Evolutionary conservation across 2,888 invertebrate genomes (phyloP).

Genomic region (Hydropsyche betteni): DNA sequence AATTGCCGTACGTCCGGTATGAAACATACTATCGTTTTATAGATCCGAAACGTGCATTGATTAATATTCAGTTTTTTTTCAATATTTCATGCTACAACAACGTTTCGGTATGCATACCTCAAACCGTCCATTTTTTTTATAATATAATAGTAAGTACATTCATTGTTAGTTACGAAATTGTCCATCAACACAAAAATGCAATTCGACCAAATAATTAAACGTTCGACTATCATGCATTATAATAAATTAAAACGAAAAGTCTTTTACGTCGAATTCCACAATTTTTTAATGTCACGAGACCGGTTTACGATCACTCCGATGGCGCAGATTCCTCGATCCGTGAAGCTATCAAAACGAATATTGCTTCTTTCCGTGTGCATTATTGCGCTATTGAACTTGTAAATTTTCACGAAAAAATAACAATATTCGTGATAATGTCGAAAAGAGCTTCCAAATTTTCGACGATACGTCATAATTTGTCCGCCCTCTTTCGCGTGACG

Average conservation of each 20-base stretch:
- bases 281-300: conserved; percentile 2
- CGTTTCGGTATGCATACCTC: too few relatives aligned
- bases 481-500: not conserved
- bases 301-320: not conserved
- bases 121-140: too few relatives aligned
- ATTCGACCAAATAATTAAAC: conserved; percentile 4
- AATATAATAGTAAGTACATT: too few relatives aligned
- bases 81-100: too few relatives aligned
- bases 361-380: not conserved
- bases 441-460: not conserved
- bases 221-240: not conserved
- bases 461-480: not conserved
- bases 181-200: conserved; percentile 10
- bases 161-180: not conserved
- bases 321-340: conserved; percentile 11
- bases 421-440: too few relatives aligned
- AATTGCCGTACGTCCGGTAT: too few relatives aligned
- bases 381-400: not conserved
- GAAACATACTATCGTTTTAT: too few relatives aligned
- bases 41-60: too few relatives aligned
- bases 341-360: conserved; percentile 2
- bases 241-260: conserved; percentile 21
- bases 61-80: too few relatives aligned
- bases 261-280: conserved; percentile 2
- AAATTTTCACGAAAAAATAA: not conserved